phyloP scores from a whole-genome alignment of 2,113 vertebrate genomes.

The Cardinalis cardinalis region DNA sequence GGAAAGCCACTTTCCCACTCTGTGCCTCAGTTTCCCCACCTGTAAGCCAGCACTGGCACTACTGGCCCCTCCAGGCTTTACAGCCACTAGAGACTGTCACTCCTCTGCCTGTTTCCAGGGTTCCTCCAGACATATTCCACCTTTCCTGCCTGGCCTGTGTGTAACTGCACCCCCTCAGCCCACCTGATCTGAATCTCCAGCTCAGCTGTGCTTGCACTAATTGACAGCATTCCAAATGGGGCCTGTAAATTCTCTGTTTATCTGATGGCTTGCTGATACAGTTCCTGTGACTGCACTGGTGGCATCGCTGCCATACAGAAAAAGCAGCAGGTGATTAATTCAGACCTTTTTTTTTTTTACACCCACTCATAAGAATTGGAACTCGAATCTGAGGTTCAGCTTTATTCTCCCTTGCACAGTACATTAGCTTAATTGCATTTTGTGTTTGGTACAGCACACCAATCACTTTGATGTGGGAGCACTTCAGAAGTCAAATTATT shows the following conservation, averaged over 20 bases:
- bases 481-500: conserved; percentile 23
- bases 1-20: neutral
- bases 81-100: neutral
- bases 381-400: neutral
- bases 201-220: neutral
- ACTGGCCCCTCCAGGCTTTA: neutral
- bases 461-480: neutral
- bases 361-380: neutral
- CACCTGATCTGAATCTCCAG: neutral
- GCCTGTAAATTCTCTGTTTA: neutral
- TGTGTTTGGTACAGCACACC: neutral
- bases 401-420: neutral
- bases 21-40: neutral
- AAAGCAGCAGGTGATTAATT: neutral
- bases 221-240: neutral
- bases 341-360: neutral
- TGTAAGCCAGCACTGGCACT: neutral
- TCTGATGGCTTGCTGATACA: neutral
- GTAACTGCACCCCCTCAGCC: neutral
- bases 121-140: neutral
- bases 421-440: conserved; percentile 33
- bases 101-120: neutral
- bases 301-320: neutral
- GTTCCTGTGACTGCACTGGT: neutral
- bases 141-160: neutral